A percentile compares a stretch with the other conserved stretches of the same genome.
Conservation (phyloP, 2,113 vertebrate genomes). For the Ramphastos sulfuratus region DNA sequence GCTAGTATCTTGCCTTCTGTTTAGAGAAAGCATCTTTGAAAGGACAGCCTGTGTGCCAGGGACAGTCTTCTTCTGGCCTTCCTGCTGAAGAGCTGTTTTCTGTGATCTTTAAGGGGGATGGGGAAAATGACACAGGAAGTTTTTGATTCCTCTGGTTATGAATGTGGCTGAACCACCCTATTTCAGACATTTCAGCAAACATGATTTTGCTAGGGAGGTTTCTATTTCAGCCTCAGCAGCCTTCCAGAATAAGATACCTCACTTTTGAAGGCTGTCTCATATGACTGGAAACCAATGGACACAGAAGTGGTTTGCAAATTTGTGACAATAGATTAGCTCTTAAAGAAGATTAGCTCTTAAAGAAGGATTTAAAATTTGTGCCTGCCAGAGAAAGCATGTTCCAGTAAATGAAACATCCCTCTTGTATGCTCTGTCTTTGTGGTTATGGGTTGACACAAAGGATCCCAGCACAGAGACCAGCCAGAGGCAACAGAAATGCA, state of each 20-base stretch:
- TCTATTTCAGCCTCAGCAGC: neutral
- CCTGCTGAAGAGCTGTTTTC: neutral
- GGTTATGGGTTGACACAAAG: neutral
- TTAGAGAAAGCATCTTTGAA: neutral
- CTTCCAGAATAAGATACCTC: neutral
- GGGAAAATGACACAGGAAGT: neutral
- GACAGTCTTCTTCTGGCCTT: neutral
- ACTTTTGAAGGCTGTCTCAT: neutral
- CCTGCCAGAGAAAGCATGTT: neutral
- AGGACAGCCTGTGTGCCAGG: neutral
- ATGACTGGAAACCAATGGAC: neutral
- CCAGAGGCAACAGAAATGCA: neutral
- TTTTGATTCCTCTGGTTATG: neutral
- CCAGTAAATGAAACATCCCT: neutral
- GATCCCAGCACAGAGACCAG: neutral
- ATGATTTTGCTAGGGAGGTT: neutral
- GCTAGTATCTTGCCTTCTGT: neutral
- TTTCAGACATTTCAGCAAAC: neutral
- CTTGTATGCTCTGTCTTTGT: neutral
- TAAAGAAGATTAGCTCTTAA: neutral
- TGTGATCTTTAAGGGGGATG: neutral
- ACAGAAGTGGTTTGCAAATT: neutral
- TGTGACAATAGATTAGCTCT: neutral
- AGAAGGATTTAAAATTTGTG: neutral
- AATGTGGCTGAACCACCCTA: neutral